Evolutionary conservation across 64 coral and sea anemone species (phyloP).

Genomic region (Montipora cactus): DNA sequence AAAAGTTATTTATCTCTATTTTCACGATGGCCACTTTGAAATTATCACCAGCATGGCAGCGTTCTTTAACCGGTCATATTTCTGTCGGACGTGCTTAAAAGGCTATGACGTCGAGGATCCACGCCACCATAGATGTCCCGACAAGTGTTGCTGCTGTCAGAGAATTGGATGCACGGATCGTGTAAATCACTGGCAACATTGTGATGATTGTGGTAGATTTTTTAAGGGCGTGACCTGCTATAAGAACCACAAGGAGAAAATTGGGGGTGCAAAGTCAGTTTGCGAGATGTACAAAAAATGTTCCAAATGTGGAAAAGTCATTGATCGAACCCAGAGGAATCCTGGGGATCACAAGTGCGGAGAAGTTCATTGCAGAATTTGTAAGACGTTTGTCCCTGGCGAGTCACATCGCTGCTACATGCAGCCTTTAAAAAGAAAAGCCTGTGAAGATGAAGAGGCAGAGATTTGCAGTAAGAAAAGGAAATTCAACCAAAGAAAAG

Average conservation of each 20-base stretch:
- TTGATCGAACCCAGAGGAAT: background rate
- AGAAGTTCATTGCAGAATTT: background rate
- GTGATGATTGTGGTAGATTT: background rate
- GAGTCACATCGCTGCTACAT: background rate
- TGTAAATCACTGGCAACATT: too few relatives aligned
- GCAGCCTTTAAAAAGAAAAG: background rate
- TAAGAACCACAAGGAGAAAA: background rate
- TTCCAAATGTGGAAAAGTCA: background rate
- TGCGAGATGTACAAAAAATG: background rate
- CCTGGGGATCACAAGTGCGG: background rate
- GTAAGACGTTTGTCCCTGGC: background rate
- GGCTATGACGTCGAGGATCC: background rate
- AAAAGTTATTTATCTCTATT: slow-evolving; percentile 19
- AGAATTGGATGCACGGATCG: background rate
- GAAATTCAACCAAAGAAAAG: background rate
- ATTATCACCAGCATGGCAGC: background rate
- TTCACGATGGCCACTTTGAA: slow-evolving; percentile 20
- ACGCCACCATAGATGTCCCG: background rate
- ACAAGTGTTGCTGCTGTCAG: background rate
- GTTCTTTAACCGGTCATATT: background rate
- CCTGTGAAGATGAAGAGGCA: background rate
- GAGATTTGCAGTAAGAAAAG: background rate
- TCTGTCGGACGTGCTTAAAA: background rate
- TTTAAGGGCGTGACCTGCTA: background rate
- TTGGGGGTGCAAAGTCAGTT: background rate